Evolutionary conservation across 2,113 vertebrate species (phyloP).

Genomic region (Pavo muticus): DNA sequence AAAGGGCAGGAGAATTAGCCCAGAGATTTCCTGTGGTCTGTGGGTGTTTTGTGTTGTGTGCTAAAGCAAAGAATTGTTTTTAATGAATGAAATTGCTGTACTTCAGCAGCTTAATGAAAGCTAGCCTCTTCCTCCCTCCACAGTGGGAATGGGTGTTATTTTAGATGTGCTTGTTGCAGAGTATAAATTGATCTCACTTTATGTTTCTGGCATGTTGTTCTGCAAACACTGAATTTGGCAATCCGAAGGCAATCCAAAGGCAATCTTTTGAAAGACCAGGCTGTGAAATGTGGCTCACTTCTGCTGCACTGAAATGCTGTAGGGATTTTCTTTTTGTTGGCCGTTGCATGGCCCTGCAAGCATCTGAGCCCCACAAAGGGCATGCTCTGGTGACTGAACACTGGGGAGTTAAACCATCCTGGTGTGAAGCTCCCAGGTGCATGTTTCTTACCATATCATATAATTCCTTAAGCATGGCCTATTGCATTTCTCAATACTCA

Average conservation of each 20-base stretch:
- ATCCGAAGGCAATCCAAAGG: not conserved
- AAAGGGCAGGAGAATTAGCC: constrained; percentile 83
- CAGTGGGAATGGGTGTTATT: not conserved
- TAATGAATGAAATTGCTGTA: constrained; percentile 75
- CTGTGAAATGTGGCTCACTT: rapidly evolving
- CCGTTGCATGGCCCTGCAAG: rapidly evolving
- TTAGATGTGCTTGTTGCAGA: not conserved
- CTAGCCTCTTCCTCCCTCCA: constrained; percentile 53
- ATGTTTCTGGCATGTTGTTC: not conserved
- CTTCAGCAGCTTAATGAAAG: constrained; percentile 72
- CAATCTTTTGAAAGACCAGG: rapidly evolving
- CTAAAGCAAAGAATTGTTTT: constrained; percentile 77
- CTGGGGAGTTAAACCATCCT: not conserved
- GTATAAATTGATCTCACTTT: not conserved
- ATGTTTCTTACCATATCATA: not conserved
- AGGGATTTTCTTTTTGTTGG: not conserved
- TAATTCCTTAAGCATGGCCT: not conserved
- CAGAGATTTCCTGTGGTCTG: constrained; percentile 84
- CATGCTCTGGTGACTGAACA: not conserved
- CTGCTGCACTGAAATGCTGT: not conserved
- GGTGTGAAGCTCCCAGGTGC: not conserved
- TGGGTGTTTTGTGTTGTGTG: constrained; percentile 75
- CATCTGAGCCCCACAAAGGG: rapidly evolving
- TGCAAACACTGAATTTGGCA: not conserved
- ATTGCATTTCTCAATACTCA: not conserved